phyloP scores from a whole-genome alignment of 2,888 invertebrate genomes.

The Drosophila ezoana region DNA sequence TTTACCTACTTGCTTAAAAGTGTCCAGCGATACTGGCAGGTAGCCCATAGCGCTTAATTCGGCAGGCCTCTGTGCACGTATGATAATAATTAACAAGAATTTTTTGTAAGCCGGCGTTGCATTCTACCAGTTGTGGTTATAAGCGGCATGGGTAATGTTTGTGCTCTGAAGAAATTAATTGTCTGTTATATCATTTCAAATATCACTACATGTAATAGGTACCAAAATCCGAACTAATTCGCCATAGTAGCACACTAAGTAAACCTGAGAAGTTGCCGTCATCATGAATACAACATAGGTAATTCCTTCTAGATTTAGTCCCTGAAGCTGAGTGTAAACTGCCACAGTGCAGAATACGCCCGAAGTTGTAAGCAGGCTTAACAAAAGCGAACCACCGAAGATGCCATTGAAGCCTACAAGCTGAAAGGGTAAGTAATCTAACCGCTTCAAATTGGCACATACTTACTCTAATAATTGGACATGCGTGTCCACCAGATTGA shows the following conservation, averaged over 20 bases:
- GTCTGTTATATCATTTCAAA: background rate
- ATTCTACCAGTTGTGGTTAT: slow-evolving; percentile 70
- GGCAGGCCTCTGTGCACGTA: slow-evolving; percentile 65
- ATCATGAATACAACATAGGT: slow-evolving; percentile 36
- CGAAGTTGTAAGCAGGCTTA: slow-evolving; percentile 48
- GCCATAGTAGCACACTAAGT: slow-evolving; percentile 50
- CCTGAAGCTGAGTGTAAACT: slow-evolving; percentile 39
- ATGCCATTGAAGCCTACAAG: slow-evolving; percentile 41
- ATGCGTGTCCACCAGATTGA: slow-evolving; percentile 44
- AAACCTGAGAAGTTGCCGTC: slow-evolving; percentile 38
- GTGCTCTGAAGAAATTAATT: slow-evolving; percentile 56
- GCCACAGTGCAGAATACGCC: slow-evolving; percentile 45
- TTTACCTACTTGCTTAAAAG: slow-evolving; percentile 67
- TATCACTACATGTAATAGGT: background rate
- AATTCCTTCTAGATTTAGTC: slow-evolving; percentile 43
- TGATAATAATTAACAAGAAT: slow-evolving; percentile 64
- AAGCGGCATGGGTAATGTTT: slow-evolving; percentile 59
- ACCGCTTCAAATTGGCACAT: background rate
- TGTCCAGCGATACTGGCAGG: slow-evolving; percentile 63
- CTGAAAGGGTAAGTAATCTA: background rate
- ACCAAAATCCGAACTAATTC: slow-evolving; percentile 50
- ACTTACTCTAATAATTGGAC: slow-evolving; percentile 28
- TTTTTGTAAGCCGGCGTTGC: slow-evolving; percentile 69
- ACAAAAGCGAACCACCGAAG: slow-evolving; percentile 49
- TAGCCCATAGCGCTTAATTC: slow-evolving; percentile 71